A percentile compares a stretch with the other conserved stretches of the same genome.
phyloP scores from a whole-genome alignment of 2,888 invertebrate genomes.

The Bembecia ichneumoniformis region DNA sequence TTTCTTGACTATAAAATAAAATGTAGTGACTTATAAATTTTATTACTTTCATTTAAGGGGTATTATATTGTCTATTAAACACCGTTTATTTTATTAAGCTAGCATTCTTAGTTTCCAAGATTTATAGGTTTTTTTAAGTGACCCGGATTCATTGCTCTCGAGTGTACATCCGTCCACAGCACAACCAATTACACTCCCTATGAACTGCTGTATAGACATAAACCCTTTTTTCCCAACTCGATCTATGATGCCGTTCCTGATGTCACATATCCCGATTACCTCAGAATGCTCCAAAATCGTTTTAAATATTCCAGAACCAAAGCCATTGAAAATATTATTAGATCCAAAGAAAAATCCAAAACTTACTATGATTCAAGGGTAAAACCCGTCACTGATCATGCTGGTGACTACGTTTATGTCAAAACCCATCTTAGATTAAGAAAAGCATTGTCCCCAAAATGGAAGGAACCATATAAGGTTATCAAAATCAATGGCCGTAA shows the following conservation, averaged over 20 bases:
- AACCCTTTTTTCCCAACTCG: slow-evolving; percentile 3
- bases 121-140: too few species aligned
- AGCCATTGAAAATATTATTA: slow-evolving; percentile 1
- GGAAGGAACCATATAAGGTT: slow-evolving; percentile 5
- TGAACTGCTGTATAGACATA: slow-evolving; percentile 3
- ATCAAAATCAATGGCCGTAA: neutral
- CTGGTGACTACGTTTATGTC: slow-evolving; percentile 4
- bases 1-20: too few species aligned
- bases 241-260: slow-evolving; percentile 1
- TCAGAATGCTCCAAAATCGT: too few species aligned
- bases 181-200: neutral
- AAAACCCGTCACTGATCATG: slow-evolving; percentile 1
- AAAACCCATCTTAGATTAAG: slow-evolving; percentile 1
- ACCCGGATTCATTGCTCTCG: too few species aligned
- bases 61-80: too few species aligned
- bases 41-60: too few species aligned
- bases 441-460: slow-evolving; percentile 5
- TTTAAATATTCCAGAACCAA: neutral
- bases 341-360: slow-evolving; percentile 1
- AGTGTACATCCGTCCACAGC: neutral
- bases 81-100: too few species aligned
- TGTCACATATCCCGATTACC: neutral
- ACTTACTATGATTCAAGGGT: slow-evolving; percentile 1
- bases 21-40: too few species aligned
- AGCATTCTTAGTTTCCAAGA: too few species aligned